Evolutionary conservation across 2,113 vertebrate genomes (phyloP).

Genomic region (Delphinapterus leucas): DNA sequence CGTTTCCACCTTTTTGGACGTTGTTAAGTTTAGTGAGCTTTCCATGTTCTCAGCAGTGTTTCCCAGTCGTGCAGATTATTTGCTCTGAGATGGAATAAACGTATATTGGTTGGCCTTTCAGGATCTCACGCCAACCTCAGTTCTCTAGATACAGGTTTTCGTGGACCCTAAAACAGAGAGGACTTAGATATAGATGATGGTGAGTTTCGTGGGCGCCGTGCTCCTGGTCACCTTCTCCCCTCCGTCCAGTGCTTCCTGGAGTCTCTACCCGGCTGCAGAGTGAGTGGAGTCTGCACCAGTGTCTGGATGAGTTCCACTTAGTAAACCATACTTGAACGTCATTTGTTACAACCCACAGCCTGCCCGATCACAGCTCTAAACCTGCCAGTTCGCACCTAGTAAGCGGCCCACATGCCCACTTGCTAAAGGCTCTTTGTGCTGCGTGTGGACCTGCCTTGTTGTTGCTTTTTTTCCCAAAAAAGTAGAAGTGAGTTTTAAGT

Average conservation of each 20-base stretch:
- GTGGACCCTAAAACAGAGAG: fast-evolving
- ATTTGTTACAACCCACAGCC: fast-evolving
- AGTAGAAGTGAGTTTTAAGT: not conserved
- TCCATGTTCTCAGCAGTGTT: not conserved
- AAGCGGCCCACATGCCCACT: fast-evolving
- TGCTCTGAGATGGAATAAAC: fast-evolving
- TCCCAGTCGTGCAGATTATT: fast-evolving
- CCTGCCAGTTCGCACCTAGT: fast-evolving
- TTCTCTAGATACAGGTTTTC: fast-evolving
- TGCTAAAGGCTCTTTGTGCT: not conserved
- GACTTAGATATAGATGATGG: fast-evolving
- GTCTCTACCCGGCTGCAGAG: fast-evolving
- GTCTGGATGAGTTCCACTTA: fast-evolving
- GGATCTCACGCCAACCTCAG: fast-evolving
- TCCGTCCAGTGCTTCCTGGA: fast-evolving
- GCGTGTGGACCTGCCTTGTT: fast-evolving
- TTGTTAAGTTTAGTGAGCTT: not conserved
- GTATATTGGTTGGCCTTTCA: fast-evolving
- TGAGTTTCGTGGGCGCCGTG: fast-evolving
- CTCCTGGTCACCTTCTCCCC: fast-evolving
- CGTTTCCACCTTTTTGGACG: fast-evolving
- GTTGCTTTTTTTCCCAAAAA: fast-evolving
- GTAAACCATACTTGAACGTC: fast-evolving
- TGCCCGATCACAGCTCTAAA: fast-evolving
- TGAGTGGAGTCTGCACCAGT: fast-evolving